Percentiles rank a stretch among this genome's conserved stretches.
Conservation (phyloP, 2,797 vertebrate species). For the Pristis pectinata region DNA sequence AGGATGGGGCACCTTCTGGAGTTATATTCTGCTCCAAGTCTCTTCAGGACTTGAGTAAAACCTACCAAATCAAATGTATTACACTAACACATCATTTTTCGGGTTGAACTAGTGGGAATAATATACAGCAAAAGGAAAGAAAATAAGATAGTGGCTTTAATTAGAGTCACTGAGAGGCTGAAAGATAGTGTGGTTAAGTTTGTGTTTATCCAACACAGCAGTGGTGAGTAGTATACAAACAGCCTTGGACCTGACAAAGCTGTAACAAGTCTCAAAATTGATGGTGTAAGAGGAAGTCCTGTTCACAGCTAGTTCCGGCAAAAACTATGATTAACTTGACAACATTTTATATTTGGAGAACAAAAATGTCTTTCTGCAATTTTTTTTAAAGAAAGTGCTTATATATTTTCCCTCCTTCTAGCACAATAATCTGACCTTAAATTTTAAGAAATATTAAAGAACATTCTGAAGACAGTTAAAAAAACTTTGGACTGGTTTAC, state of each 20-base stretch:
- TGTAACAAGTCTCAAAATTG: neutral
- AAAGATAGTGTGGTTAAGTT: neutral
- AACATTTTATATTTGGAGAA: neutral
- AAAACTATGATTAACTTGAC: neutral
- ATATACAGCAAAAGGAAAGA: neutral
- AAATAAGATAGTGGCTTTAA: neutral
- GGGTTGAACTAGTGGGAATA: neutral
- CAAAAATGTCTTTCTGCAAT: too few relatives aligned
- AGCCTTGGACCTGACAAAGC: neutral
- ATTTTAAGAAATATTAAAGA: too few relatives aligned
- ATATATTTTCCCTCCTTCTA: neutral
- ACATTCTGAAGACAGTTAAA: neutral
- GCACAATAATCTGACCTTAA: neutral
- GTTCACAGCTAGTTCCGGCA: neutral
- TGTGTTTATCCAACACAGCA: neutral
- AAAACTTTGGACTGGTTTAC: neutral
- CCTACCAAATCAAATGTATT: neutral
- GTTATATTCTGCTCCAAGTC: neutral
- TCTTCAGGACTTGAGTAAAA: neutral
- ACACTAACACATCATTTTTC: neutral
- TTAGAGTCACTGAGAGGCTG: neutral
- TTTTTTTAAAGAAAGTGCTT: neutral
- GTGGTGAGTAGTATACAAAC: neutral
- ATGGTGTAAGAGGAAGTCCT: conserved; percentile 27
- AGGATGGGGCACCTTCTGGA: too few relatives aligned